Evolutionary conservation across 2,888 invertebrate species (phyloP).

Genomic region (Seira musarum): DNA sequence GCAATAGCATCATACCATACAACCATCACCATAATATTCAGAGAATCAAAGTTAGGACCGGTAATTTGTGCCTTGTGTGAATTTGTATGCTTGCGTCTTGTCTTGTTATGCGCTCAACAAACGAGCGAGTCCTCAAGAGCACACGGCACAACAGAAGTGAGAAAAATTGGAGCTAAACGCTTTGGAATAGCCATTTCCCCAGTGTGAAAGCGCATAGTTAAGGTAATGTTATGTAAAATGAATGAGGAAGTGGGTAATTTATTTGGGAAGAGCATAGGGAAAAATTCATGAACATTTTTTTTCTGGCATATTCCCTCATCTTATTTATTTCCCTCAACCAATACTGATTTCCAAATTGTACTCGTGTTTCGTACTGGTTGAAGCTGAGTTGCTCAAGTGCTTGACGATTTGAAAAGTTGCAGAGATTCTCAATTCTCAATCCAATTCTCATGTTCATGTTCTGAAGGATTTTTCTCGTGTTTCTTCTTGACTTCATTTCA

Average conservation of each 20-base stretch:
- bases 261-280: conserved; percentile 31
- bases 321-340: conserved; percentile 12
- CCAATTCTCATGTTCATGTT: conserved; percentile 4
- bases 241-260: conserved; percentile 65
- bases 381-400: not conserved
- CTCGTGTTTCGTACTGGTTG: not conserved
- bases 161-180: not conserved
- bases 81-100: not conserved
- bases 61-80: not conserved
- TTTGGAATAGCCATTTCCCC: not conserved
- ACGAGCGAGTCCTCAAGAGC: not conserved
- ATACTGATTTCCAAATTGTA: conserved; percentile 7
- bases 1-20: no score
- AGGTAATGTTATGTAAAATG: conserved; percentile 51
- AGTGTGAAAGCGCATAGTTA: conserved; percentile 4
- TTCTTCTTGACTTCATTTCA: conserved; percentile 14
- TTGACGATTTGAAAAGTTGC: conserved; percentile 12
- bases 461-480: not conserved
- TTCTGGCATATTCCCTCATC: not conserved
- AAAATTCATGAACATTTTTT: conserved; percentile 33
- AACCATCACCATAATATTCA: no score
- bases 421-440: conserved; percentile 3
- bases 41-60: not conserved
- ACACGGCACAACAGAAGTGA: no score
- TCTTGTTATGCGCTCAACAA: conserved; percentile 7